These are phyloP conservation scores for Choreutis nemorana DNA, from an alignment of 2,888 invertebrate genomes.

Conservation along the genomic window DNA sequence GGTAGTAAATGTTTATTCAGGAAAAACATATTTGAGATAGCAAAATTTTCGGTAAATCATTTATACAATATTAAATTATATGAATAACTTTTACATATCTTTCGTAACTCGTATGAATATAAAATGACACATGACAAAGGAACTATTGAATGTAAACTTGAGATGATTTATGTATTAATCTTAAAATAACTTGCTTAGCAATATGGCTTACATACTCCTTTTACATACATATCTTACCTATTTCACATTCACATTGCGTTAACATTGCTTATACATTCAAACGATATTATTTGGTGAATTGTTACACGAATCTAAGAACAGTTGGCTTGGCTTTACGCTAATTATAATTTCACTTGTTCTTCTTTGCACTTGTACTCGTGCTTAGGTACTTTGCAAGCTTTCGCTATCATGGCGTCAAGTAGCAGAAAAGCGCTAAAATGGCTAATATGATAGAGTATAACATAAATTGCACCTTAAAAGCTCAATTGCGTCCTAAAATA, in stretches of 20 bases:
- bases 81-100: constrained; percentile 44
- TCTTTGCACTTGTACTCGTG: too few species aligned
- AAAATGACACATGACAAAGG: constrained; percentile 65
- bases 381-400: too few species aligned
- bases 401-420: too few species aligned
- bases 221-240: constrained; percentile 27
- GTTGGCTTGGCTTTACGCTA: constrained; percentile 3
- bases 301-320: constrained; percentile 18
- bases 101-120: constrained; percentile 51
- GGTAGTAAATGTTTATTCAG: constrained; percentile 62
- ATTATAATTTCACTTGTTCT: too few species aligned
- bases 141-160: constrained; percentile 62
- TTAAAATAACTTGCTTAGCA: constrained; percentile 33
- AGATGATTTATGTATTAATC: constrained; percentile 44
- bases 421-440: too few species aligned
- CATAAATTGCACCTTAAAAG: too few species aligned
- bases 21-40: constrained; percentile 62
- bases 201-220: constrained; percentile 44
- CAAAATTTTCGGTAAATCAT: constrained; percentile 54
- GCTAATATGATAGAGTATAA: too few species aligned
- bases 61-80: constrained; percentile 45
- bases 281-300: constrained; percentile 46
- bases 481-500: too few species aligned
- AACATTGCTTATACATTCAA: constrained; percentile 29
- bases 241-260: constrained; percentile 33